These are phyloP conservation scores for Ctenodactylus gundi DNA, from an alignment of 2,113 vertebrate species.

Conservation along the genomic window DNA sequence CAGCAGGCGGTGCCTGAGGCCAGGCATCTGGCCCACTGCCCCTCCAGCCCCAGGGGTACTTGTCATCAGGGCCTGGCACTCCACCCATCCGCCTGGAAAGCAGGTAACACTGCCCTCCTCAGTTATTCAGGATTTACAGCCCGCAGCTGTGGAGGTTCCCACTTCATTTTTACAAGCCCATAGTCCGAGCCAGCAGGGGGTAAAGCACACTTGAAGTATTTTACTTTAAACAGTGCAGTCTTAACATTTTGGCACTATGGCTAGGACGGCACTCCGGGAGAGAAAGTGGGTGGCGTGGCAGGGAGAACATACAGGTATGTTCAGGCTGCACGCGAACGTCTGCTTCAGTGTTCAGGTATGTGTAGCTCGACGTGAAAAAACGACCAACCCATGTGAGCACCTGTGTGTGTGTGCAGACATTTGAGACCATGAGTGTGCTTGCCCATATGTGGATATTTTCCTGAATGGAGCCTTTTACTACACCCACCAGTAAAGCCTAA, in stretches of 20 bases:
- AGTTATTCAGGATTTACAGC: conserved; percentile 86
- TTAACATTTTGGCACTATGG: conserved; percentile 83
- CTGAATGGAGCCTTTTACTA: neutral
- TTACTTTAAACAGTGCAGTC: conserved; percentile 86
- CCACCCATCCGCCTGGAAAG: conserved; percentile 47
- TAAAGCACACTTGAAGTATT: conserved; percentile 88
- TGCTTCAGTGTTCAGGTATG: neutral
- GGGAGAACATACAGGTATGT: neutral
- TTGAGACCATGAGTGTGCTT: neutral
- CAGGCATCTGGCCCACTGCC: conserved; percentile 27
- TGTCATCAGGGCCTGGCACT: neutral
- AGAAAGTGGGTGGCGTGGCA: neutral
- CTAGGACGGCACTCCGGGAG: conserved; percentile 63
- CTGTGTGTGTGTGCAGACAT: neutral
- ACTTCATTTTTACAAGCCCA: conserved; percentile 89
- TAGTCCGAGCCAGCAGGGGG: conserved; percentile 80
- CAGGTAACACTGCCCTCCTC: conserved; percentile 82
- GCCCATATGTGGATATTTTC: neutral
- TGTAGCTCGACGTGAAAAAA: neutral
- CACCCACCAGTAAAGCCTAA: conserved; percentile 2
- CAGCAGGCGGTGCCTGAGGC: conserved; percentile 39
- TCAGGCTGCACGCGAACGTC: neutral
- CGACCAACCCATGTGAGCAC: neutral
- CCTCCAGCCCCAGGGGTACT: neutral
- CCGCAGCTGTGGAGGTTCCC: conserved; percentile 88